Evolutionary conservation across 35 echinoderm and acorn worm species (phyloP).

Genomic region (Ptychodera flava): DNA sequence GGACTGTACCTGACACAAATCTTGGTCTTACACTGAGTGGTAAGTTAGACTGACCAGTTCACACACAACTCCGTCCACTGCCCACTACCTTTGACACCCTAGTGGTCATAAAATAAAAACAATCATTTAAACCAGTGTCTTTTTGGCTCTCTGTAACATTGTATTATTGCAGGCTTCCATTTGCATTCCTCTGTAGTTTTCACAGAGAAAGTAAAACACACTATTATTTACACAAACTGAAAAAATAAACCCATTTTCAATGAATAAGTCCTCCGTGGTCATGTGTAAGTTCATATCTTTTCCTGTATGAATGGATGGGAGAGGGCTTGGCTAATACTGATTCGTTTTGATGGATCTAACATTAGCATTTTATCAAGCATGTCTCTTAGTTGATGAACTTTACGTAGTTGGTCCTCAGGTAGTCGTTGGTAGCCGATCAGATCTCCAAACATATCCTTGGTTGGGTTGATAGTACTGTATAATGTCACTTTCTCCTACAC

Average conservation of each 20-base stretch:
- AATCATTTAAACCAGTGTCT: not conserved
- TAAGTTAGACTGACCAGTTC: not conserved
- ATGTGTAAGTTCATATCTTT: constrained; percentile 65
- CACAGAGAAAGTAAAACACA: too few species aligned
- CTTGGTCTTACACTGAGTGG: not conserved
- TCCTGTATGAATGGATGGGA: constrained; percentile 94
- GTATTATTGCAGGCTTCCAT: too few species aligned
- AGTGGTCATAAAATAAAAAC: not conserved
- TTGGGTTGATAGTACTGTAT: constrained; percentile 74
- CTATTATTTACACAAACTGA: too few species aligned
- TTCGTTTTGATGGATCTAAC: constrained; percentile 84
- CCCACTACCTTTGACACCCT: not conserved
- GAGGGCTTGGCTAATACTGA: constrained; percentile 77
- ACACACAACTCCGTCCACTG: not conserved
- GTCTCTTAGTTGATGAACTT: constrained; percentile 86
- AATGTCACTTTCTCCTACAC: constrained; percentile 92
- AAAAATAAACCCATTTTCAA: too few species aligned
- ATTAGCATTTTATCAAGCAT: constrained; percentile 84
- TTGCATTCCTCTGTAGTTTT: too few species aligned
- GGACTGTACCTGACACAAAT: not conserved
- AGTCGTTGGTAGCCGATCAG: constrained; percentile 78
- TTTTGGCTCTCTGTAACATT: too few species aligned
- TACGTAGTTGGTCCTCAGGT: constrained; percentile 77
- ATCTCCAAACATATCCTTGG: constrained; percentile 69
- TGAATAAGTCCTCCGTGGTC: too few species aligned